These are phyloP conservation scores for Brachionichthys hirsutus DNA, from an alignment of 2,113 vertebrate genomes.

Conservation along the genomic window DNA sequence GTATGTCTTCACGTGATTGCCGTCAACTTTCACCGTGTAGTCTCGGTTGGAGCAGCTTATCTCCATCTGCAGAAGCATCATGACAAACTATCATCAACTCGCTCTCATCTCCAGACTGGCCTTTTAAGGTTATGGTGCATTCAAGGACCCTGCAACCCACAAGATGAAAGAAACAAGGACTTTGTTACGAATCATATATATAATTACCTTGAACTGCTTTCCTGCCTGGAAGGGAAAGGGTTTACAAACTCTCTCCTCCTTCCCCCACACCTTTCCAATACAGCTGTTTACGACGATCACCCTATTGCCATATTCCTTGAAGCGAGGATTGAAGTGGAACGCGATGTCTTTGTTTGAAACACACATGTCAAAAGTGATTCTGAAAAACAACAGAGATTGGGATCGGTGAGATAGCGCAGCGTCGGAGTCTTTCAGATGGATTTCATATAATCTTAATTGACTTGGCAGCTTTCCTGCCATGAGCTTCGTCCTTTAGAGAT, in stretches of 20 bases:
- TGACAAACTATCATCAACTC: background rate
- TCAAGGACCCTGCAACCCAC: background rate
- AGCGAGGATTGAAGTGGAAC: constrained; percentile 68
- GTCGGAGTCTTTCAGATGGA: too few relatives aligned
- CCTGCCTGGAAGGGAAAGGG: constrained; percentile 50
- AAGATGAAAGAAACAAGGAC: background rate
- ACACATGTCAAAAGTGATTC: constrained; percentile 39
- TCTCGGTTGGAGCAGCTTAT: constrained; percentile 37
- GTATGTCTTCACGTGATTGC: constrained; percentile 25
- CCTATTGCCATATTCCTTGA: constrained; percentile 34
- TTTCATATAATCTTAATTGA: too few relatives aligned
- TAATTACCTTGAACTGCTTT: constrained; percentile 48
- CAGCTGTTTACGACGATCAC: constrained; percentile 55
- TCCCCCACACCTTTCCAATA: constrained; percentile 37
- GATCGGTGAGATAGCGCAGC: too few relatives aligned
- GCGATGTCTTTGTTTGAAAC: background rate
- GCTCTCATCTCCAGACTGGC: background rate
- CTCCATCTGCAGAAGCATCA: constrained; percentile 53
- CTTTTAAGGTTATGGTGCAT: background rate
- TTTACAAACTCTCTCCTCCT: constrained; percentile 32
- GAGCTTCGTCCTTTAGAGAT: too few relatives aligned
- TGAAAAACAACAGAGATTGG: constrained; percentile 15
- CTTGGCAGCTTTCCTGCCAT: too few relatives aligned
- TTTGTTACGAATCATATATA: background rate
- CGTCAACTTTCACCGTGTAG: constrained; percentile 46